Evolutionary conservation across 2,113 vertebrate genomes (phyloP).

Genomic region (Odocoileus hemionus): DNA sequence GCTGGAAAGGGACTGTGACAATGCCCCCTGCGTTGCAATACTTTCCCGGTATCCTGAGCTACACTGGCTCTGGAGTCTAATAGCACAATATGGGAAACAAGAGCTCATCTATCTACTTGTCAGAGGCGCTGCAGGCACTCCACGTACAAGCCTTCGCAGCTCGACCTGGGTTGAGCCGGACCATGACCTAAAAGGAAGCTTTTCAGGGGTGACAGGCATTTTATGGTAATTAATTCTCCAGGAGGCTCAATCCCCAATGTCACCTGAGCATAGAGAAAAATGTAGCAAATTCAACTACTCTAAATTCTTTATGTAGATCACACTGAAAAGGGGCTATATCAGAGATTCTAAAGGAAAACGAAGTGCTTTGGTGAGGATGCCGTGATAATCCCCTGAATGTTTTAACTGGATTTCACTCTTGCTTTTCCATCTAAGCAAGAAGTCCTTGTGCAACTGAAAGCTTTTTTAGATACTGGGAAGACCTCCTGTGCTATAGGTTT

Average conservation of each 20-base stretch:
- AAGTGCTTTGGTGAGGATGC: background rate
- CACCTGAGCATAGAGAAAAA: conserved; percentile 46
- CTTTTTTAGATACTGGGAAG: background rate
- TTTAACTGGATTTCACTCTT: background rate
- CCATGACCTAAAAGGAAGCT: conserved; percentile 61
- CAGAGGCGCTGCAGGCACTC: conserved; percentile 55
- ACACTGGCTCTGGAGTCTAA: conserved; percentile 17
- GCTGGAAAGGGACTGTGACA: conserved; percentile 66
- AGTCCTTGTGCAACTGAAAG: background rate
- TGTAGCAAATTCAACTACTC: conserved; percentile 20
- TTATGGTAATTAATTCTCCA: conserved; percentile 71
- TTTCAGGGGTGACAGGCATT: conserved; percentile 58
- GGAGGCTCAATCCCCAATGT: conserved; percentile 58
- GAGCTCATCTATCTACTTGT: conserved; percentile 69
- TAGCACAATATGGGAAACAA: conserved; percentile 57
- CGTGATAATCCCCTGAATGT: background rate
- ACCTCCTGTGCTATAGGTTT: background rate
- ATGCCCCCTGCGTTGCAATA: conserved; percentile 43
- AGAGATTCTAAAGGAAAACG: background rate
- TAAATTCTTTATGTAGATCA: background rate
- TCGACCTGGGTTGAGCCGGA: conserved; percentile 51
- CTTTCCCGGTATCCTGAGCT: conserved; percentile 39
- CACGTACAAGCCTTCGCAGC: conserved; percentile 36
- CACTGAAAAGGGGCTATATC: background rate
- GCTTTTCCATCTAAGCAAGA: conserved; percentile 3